Evolutionary conservation across 2,797 vertebrate species (phyloP), one percentile per base, ranked within the genome.

Genomic region (Phoxinus dragarum): DNA sequence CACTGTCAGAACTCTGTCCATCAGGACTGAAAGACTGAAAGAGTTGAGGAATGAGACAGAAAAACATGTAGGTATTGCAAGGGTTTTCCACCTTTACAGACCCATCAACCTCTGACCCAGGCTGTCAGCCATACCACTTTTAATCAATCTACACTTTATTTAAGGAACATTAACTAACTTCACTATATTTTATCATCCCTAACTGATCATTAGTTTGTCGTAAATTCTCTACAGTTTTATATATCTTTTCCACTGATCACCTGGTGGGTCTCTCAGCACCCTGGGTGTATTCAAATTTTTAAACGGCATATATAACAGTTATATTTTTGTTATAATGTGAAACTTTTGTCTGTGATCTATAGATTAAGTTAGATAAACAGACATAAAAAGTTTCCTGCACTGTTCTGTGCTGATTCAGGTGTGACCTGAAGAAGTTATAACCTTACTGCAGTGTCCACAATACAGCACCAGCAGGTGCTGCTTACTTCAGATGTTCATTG

Each of bases 1-100:
- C 89, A 91, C 93, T 95, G 94, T 95, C 94, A 94, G 92, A 90
- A 93, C 86, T 87, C 88, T 88, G 93, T 23, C 88, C 89, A 87
- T 94, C 90, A 84, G 12, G 47, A 56, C 3, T 17, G 47, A 61
- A 12, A 31, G 61, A 64, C 27, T 40, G 49, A 82, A 76, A 72
- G 44, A 49, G 11, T 23, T 16, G 17, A 68, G 42, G 19, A 54
- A 81, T 16, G 52, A 76, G 31, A 76, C 11, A n/a, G 73, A 76
- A 76, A 56, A 52, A 59, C 31, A 66, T 34, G 27, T n/a, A n/a
- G n/a, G n/a, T 17, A 34, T 66, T 34, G 61, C 27, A 34, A 3
- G 49, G 49, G 11, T 21, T 38, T 76, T 38, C 0, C 2, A 40
- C 21, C 74, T 76, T 59, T 59, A 75, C 10, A 75, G 19, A 36